These are phyloP conservation scores for Platerodrilus igneus DNA, from an alignment of 2,888 invertebrate species.

Conservation along the genomic window DNA sequence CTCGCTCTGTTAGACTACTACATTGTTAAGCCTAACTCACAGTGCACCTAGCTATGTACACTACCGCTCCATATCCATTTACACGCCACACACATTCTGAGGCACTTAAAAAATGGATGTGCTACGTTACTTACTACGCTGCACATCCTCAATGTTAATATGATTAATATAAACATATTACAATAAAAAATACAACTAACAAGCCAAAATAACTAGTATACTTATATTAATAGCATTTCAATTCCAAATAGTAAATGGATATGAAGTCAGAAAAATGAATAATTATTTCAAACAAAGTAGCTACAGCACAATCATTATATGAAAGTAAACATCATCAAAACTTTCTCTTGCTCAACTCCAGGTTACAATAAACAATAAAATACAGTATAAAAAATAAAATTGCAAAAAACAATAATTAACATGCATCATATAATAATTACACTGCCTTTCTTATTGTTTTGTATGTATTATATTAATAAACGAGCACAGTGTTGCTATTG, in stretches of 20 bases:
- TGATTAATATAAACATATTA: conserved; percentile 20
- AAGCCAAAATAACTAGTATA: conserved; percentile 25
- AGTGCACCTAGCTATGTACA: conserved; percentile 43
- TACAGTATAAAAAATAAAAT: no score
- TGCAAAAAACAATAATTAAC: conserved; percentile 26
- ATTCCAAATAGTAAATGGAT: conserved; percentile 36
- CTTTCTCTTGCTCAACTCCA: conserved; percentile 21
- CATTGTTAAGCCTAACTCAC: conserved; percentile 37
- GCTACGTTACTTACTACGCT: conserved; percentile 17
- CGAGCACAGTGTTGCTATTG: conserved; percentile 25
- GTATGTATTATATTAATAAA: conserved; percentile 5
- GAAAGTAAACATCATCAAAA: conserved; percentile 39
- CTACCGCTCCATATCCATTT: conserved; percentile 42
- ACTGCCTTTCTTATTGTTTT: conserved; percentile 28
- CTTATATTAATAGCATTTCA: conserved; percentile 23
- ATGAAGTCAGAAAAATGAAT: conserved; percentile 42
- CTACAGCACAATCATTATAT: conserved; percentile 46
- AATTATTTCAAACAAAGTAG: conserved; percentile 42
- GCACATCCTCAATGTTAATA: conserved; percentile 17
- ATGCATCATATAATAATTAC: conserved; percentile 44
- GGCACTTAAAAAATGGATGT: conserved; percentile 22
- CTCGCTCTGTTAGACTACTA: conserved; percentile 44
- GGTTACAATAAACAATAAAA: no score
- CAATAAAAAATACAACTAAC: conserved; percentile 25
- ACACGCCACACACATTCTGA: conserved; percentile 31